Percentiles rank a stretch among this genome's conserved stretches.
phyloP scores from a whole-genome alignment of 2,113 vertebrate genomes.

The Amia ocellicauda region DNA sequence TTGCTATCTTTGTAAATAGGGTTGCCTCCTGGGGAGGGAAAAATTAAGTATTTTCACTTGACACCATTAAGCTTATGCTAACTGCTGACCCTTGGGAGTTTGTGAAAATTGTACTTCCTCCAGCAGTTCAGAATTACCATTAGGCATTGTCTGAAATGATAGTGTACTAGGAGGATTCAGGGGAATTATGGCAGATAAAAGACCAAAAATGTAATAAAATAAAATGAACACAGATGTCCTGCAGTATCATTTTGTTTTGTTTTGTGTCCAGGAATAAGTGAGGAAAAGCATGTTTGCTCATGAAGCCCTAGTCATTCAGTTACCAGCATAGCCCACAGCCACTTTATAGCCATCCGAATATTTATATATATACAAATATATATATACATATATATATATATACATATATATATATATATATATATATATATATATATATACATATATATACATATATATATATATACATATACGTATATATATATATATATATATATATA shows the following conservation, averaged over 20 bases:
- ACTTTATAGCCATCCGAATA: too few species aligned
- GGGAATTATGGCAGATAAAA: slow-evolving; percentile 42
- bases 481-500: neutral
- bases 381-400: neutral
- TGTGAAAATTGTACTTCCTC: slow-evolving; percentile 30
- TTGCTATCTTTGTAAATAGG: slow-evolving; percentile 17
- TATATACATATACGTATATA: neutral
- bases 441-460: neutral
- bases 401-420: slow-evolving; percentile 1
- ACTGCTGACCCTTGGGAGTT: slow-evolving; percentile 52
- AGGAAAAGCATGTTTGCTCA: slow-evolving; percentile 13
- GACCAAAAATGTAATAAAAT: slow-evolving; percentile 45
- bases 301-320: neutral
- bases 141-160: slow-evolving; percentile 42
- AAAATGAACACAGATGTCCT: slow-evolving; percentile 44
- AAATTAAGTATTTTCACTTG: slow-evolving; percentile 59
- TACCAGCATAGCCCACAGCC: slow-evolving; percentile 9
- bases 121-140: slow-evolving; percentile 33
- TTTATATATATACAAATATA: too few species aligned
- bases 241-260: slow-evolving; percentile 23
- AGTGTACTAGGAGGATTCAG: slow-evolving; percentile 29
- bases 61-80: slow-evolving; percentile 66
- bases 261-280: slow-evolving; percentile 9
- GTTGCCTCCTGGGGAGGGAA: slow-evolving; percentile 28
- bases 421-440: neutral